A percentile compares a stretch with the other conserved stretches of the same genome.
Conservation (phyloP, 2,113 vertebrate species). For the Aldabrachelys gigantea region DNA sequence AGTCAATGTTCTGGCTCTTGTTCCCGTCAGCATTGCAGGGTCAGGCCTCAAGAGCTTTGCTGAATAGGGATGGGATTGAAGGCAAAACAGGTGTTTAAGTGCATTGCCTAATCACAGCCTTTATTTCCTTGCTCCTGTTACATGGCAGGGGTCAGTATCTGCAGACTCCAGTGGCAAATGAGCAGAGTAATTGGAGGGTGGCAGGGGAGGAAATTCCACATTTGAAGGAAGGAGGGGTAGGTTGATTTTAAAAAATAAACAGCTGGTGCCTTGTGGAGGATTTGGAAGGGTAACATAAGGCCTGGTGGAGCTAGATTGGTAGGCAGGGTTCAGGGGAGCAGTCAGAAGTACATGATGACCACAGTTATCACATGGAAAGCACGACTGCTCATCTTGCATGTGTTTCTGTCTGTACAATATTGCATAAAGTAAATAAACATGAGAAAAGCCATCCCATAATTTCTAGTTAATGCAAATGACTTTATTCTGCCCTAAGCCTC, state of each 20-base stretch:
- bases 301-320: neutral
- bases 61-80: neutral
- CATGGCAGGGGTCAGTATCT: neutral
- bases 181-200: neutral
- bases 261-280: neutral
- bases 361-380: neutral
- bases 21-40: neutral
- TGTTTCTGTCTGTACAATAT: neutral
- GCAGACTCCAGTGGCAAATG: neutral
- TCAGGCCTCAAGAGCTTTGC: neutral
- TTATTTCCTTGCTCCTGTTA: neutral
- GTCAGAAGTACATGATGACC: neutral
- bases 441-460: neutral
- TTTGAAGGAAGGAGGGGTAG: neutral
- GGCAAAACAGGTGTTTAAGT: neutral
- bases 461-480: neutral
- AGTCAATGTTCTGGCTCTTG: too few relatives aligned
- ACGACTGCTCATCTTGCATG: neutral
- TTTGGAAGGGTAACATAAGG: neutral
- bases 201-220: neutral
- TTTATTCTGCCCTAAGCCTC: neutral
- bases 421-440: neutral
- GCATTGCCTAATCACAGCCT: neutral
- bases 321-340: neutral
- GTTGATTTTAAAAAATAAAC: neutral